A percentile compares a stretch with the other conserved stretches of the same genome.
Conservation (phyloP, 2,113 vertebrate species). For the Pituophis catenifer region DNA sequence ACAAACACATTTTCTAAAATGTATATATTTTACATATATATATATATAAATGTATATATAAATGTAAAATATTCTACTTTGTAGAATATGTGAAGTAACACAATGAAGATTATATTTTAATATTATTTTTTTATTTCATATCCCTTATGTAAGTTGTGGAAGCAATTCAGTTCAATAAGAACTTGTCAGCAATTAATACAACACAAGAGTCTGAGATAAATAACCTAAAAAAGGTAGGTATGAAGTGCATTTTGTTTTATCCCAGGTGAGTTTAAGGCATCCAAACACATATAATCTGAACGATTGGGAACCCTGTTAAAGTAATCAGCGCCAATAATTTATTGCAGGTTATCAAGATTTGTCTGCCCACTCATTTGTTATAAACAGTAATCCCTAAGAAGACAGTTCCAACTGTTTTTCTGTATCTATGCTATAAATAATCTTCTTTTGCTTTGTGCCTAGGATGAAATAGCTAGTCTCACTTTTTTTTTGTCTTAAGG, state of each 20-base stretch:
- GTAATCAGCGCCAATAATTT: background rate
- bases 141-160: conserved; percentile 77
- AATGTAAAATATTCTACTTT: background rate
- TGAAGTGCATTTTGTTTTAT: background rate
- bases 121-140: conserved; percentile 20
- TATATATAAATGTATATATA: too few species aligned
- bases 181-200: conserved; percentile 75
- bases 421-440: background rate
- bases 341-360: background rate
- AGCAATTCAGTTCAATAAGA: conserved; percentile 82
- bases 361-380: background rate
- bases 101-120: conserved; percentile 9
- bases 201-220: conserved; percentile 78
- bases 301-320: background rate
- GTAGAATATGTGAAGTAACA: background rate
- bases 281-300: background rate
- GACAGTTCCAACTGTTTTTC: background rate
- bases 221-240: conserved; percentile 81
- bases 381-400: background rate
- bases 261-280: background rate
- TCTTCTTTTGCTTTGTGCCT: background rate
- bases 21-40: too few species aligned
- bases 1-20: background rate
- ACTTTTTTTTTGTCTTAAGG: background rate
- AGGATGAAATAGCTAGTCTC: background rate